Percentiles rank a stretch among this genome's conserved stretches.
phyloP scores from a whole-genome alignment of 1,140 invertebrate species.

The Papilio glaucus region DNA sequence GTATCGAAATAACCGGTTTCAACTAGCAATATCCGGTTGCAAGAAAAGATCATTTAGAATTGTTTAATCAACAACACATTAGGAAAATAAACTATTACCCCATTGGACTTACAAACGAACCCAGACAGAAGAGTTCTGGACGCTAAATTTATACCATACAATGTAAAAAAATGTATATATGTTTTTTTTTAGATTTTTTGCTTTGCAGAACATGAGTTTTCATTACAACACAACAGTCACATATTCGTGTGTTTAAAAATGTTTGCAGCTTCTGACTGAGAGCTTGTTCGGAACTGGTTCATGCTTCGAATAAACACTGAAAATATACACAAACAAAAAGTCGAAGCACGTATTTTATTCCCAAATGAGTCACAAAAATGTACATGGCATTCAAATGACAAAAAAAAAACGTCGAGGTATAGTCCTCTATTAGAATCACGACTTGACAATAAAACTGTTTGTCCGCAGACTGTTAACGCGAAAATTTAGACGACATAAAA shows the following conservation, averaged over 20 bases:
- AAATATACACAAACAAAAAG: constrained; percentile 34
- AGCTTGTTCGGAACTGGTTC: constrained; percentile 26
- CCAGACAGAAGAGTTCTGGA: neutral
- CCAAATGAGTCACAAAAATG: constrained; percentile 37
- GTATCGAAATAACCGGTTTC: constrained; percentile 12
- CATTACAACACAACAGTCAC: neutral
- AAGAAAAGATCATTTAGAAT: neutral
- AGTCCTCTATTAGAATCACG: constrained; percentile 6
- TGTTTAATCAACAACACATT: neutral
- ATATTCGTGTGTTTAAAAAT: constrained; percentile 12
- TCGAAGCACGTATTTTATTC: constrained; percentile 31
- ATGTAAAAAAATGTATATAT: too few relatives aligned
- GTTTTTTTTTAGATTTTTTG: neutral
- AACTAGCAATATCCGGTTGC: neutral
- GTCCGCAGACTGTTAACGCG: neutral
- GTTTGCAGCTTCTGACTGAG: neutral
- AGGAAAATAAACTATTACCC: too few relatives aligned
- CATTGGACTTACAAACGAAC: too few relatives aligned
- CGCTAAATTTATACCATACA: neutral
- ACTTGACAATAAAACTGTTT: constrained; percentile 10
- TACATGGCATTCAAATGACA: constrained; percentile 30
- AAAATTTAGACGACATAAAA: neutral
- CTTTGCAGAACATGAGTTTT: neutral
- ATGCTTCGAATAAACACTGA: constrained; percentile 30
- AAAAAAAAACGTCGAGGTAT: constrained; percentile 8